A percentile compares a stretch with the other conserved stretches of the same genome.
These are phyloP conservation scores for Vidua macroura DNA, from an alignment of 2,113 vertebrate species.

Conservation along the genomic window DNA sequence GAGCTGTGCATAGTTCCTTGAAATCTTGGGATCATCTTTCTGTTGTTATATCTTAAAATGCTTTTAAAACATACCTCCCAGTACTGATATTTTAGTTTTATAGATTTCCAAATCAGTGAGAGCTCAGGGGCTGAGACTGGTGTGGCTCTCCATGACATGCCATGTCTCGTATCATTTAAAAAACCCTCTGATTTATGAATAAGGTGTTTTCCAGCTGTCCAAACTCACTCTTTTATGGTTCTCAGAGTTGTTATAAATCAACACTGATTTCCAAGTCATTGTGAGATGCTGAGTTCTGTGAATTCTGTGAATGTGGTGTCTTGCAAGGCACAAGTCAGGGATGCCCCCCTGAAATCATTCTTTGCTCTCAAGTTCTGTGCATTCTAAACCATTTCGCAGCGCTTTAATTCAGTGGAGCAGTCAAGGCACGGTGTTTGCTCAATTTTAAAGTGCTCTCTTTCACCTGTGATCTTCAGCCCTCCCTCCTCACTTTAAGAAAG, in stretches of 20 bases:
- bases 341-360: background rate
- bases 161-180: no score
- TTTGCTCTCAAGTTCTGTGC: background rate
- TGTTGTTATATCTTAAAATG: background rate
- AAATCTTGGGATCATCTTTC: background rate
- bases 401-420: background rate
- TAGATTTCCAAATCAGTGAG: background rate
- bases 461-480: constrained; percentile 53
- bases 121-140: background rate
- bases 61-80: background rate
- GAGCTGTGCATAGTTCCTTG: background rate
- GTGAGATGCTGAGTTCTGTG: background rate
- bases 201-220: background rate
- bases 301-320: background rate
- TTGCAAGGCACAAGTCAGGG: background rate
- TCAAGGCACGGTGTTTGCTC: accelerated
- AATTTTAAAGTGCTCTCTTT: background rate
- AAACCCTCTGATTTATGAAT: background rate
- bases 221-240: background rate
- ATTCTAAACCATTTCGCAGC: background rate
- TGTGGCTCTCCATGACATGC: background rate
- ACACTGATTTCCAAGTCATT: background rate
- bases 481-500: constrained; percentile 50
- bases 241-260: background rate
- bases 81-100: background rate